Evolutionary conservation across 2,888 invertebrate species (phyloP).

Genomic region (Trachelus troglodyta): DNA sequence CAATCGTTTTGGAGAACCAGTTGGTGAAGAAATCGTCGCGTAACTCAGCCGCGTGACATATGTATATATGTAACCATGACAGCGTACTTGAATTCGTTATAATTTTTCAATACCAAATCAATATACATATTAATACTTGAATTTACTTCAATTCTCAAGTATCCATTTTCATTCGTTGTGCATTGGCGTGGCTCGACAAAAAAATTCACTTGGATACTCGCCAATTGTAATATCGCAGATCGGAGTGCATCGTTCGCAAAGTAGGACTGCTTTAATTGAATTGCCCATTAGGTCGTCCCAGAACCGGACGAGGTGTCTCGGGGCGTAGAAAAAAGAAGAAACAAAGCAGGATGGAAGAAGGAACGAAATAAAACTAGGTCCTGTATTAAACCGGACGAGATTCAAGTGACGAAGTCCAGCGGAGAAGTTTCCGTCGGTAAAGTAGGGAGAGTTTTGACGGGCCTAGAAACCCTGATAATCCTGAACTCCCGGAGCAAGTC

Average conservation of each 20-base stretch:
- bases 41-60: background rate
- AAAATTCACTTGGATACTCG: slow-evolving; percentile 7
- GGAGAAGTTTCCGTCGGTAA: background rate
- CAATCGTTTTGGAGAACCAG: background rate
- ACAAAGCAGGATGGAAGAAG: slow-evolving; percentile 19
- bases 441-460: slow-evolving; percentile 29
- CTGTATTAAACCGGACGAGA: background rate
- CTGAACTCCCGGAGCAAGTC: background rate
- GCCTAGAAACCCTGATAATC: slow-evolving; percentile 36
- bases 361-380: slow-evolving; percentile 30
- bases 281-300: slow-evolving; percentile 53
- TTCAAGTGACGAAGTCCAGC: background rate
- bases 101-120: background rate
- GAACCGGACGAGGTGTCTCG: slow-evolving; percentile 45
- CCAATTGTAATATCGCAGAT: background rate
- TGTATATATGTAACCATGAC: background rate
- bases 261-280: slow-evolving; percentile 50
- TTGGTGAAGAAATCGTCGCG: background rate
- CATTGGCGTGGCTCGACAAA: background rate
- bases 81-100: background rate
- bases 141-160: background rate
- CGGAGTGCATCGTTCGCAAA: slow-evolving; percentile 39
- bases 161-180: background rate
- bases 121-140: background rate
- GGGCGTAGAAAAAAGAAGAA: background rate